Evolutionary conservation across 1,140 invertebrate genomes (phyloP).

Genomic region (Proctacanthus coquilletti): DNA sequence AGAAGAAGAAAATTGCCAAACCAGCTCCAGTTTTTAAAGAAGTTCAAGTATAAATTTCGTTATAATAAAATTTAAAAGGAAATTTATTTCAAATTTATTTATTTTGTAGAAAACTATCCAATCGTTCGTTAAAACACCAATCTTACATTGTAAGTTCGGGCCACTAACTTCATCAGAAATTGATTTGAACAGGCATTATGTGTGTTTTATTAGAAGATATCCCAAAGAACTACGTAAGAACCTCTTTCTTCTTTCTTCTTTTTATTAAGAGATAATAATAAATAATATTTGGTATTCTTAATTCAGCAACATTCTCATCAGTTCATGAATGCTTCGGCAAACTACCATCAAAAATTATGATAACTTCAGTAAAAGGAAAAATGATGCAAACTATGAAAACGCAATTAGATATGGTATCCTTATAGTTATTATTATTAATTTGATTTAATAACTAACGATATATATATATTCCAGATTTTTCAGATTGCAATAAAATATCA

Average conservation of each 20-base stretch:
- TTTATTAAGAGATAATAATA: no score
- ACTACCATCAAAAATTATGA: constrained; percentile 46
- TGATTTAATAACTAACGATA: no score
- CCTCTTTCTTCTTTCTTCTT: no score
- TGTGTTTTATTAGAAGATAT: constrained; percentile 50
- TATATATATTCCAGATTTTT: constrained; percentile 5
- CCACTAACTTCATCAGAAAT: constrained; percentile 33
- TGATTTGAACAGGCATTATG: constrained; percentile 35
- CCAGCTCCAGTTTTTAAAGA: constrained; percentile 21
- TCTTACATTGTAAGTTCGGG: constrained; percentile 47
- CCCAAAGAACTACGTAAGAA: constrained; percentile 37
- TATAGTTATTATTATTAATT: constrained; percentile 19
- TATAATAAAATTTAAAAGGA: neutral
- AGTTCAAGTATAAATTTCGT: constrained; percentile 19
- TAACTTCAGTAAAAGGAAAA: constrained; percentile 40
- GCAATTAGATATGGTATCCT: constrained; percentile 20
- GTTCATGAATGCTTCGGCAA: constrained; percentile 35
- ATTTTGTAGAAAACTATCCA: constrained; percentile 25
- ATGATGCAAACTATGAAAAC: constrained; percentile 37
- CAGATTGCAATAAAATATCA: constrained; percentile 22
- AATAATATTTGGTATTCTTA: no score
- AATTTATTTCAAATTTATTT: constrained; percentile 2
- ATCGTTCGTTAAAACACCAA: constrained; percentile 39
- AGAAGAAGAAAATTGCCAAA: constrained; percentile 11
- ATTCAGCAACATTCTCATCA: no score